Base-by-base conservation (phyloP, 2,113 vertebrate genomes). In the Limanda limanda region DNA sequence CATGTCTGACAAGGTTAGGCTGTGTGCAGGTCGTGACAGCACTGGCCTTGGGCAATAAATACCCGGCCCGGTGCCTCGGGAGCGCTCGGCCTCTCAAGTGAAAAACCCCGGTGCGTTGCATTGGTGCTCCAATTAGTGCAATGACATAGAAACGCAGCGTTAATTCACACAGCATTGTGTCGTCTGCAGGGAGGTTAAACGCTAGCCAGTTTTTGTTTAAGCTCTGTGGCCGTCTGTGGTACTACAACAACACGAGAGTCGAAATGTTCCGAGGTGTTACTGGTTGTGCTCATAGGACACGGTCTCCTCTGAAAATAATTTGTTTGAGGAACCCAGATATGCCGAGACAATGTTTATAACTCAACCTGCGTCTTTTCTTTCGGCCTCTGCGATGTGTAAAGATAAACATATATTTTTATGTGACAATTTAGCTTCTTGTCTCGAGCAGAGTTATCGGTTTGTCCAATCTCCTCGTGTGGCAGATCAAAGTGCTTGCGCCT, bases 1-100 rank as follows among this genome's bases (percentile, higher is more conserved):
- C 95, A 93, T 95, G 95, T 96, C 96, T 94, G 75, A 92, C 91
- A 93, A 94, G 95, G 94, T 95, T 95, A 95, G 90, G 81, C 88
- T 91, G 90, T 80, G 83, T 92, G 94, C 92, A 92, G 95, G 94
- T 95, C 95, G 90, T 78, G 91, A 90, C 90, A 86, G 90, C 83
- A 79, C 78, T 89, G 91, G 91, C 93, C 90, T 90, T 86, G 88
- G 93, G 91, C 91, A 86, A 91, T 91, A 89, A 89, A 92, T 89
- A 90, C 87, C 87, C 89, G 74, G 83, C 72, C 86, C 86, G 63
- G 25, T 59, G 86, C 92, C 89, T 83, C 84, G 35, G 88, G 90
- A 91, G 85, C 76, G 78, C 69, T 73, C 5, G 74, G 82, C 81
- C 90, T 91, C 90, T 90, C 87, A 86, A 89, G 78, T 91, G 90